phyloP scores from a whole-genome alignment of 2,113 vertebrate species.

The Onychostoma macrolepis region DNA sequence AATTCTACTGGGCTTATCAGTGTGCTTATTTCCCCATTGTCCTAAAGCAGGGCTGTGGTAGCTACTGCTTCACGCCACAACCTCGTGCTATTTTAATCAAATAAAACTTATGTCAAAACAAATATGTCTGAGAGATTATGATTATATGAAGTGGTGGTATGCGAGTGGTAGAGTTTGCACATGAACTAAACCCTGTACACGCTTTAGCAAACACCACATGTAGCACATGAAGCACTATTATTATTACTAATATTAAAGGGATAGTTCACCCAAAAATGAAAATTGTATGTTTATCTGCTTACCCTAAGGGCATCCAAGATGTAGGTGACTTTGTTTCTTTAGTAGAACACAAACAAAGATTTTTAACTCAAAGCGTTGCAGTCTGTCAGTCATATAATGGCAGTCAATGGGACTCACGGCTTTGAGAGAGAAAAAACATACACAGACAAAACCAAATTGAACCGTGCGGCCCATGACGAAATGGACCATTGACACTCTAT shows the following conservation, averaged over 20 bases:
- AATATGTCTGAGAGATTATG: slow-evolving; percentile 33
- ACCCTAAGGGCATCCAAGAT: too few relatives aligned
- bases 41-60: neutral
- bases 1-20: slow-evolving; percentile 42
- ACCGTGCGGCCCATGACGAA: too few relatives aligned
- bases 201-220: neutral
- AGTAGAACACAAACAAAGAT: too few relatives aligned
- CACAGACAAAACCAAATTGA: too few relatives aligned
- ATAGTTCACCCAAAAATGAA: too few relatives aligned
- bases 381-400: too few relatives aligned
- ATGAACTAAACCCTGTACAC: neutral
- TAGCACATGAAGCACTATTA: neutral
- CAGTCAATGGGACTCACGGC: too few relatives aligned
- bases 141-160: neutral
- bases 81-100: slow-evolving; percentile 33
- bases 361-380: too few relatives aligned
- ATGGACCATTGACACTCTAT: too few relatives aligned
- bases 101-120: slow-evolving; percentile 32
- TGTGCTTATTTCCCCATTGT: slow-evolving; percentile 21
- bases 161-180: neutral
- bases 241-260: neutral
- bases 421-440: too few relatives aligned
- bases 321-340: too few relatives aligned
- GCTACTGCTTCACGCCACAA: slow-evolving; percentile 20
- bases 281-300: too few relatives aligned